Base-by-base conservation (phyloP, 1,140 invertebrate species). In the Drosophila bocqueti region DNA sequence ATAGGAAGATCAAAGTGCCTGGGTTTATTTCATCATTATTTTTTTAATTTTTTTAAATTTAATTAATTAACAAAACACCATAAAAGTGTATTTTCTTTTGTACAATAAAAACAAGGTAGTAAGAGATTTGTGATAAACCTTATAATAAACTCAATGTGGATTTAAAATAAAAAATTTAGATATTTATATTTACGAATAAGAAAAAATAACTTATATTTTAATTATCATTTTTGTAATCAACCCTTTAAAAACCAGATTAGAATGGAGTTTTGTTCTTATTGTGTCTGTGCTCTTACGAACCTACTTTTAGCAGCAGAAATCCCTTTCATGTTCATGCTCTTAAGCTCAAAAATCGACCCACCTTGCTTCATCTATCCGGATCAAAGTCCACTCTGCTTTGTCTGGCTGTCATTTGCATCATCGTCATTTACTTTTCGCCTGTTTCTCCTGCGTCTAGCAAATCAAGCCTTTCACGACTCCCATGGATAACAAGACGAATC, bases 381-480 rank as follows among this genome's bases (percentile, higher is more conserved):
- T 81, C 85, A 89, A 89, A 89, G 81, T 90, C 81, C 81, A 85
- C 81, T 76, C 65, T 79, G 61, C 26, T 45, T 47, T 8, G 29
- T 8, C 11, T 29, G 36, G 2, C 36, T 50, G 8, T 36, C 52
- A 59, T 10, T 43, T 43, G 2, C 24, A 43, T 71, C 31, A 59
- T 38, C 26, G 6, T 50, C 38, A 79, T 16, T 63, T 18, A 52
- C 42, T 36, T 58, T 52, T 36, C 40, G 52, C 45, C 46, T 49
- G 8, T 46, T 65, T 73, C 42, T 10, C 45, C 60, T 57, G 49
- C 34, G 34, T 42, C 34, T 50, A 79, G 76, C 42, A 61, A 40
- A 5, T 36, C 1, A 26, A 34, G 40, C 10, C 16, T 21, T 16
- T 42, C 18, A 71, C 79, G 31, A 40, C 43, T 40, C 4, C 31